Evolutionary conservation across 2,797 vertebrate genomes (phyloP).

Genomic region (Myoxocephalus aenaeus): DNA sequence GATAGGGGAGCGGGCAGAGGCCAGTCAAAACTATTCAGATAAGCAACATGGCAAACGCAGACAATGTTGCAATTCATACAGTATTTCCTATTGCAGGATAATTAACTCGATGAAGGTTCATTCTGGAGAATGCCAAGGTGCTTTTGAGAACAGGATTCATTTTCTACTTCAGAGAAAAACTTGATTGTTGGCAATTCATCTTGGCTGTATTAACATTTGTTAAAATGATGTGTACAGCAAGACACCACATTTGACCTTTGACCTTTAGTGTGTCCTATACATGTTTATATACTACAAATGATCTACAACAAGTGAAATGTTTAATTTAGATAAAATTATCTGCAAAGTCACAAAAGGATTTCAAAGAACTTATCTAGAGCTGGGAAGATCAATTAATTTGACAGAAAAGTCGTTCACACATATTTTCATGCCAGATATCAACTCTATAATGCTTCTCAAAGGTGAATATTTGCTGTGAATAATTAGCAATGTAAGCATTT

Average conservation of each 20-base stretch:
- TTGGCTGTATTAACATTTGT: constrained; percentile 13
- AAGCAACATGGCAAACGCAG: constrained; percentile 43
- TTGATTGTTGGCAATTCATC: constrained; percentile 5
- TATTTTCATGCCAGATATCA: not conserved
- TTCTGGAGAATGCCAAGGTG: constrained; percentile 25
- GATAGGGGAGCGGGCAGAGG: constrained; percentile 48
- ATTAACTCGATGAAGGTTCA: constrained; percentile 53
- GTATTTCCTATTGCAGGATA: constrained; percentile 46
- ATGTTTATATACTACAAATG: not conserved
- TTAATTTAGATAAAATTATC: constrained; percentile 1
- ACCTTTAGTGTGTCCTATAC: not conserved
- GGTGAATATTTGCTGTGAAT: not conserved
- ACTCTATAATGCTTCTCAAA: not conserved
- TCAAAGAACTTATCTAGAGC: not conserved
- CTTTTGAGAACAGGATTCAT: constrained; percentile 27
- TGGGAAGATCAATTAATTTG: not conserved
- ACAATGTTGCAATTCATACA: constrained; percentile 52
- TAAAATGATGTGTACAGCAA: not conserved
- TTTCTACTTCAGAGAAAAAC: constrained; percentile 29
- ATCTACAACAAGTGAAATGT: not conserved
- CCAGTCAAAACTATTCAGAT: constrained; percentile 59
- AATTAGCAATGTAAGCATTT: not conserved
- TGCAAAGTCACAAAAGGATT: not conserved
- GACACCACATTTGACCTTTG: constrained; percentile 25
- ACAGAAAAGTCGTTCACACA: not conserved